Conservation (phyloP, 2,888 invertebrate species). For the Lycocerus yunnanus region DNA sequence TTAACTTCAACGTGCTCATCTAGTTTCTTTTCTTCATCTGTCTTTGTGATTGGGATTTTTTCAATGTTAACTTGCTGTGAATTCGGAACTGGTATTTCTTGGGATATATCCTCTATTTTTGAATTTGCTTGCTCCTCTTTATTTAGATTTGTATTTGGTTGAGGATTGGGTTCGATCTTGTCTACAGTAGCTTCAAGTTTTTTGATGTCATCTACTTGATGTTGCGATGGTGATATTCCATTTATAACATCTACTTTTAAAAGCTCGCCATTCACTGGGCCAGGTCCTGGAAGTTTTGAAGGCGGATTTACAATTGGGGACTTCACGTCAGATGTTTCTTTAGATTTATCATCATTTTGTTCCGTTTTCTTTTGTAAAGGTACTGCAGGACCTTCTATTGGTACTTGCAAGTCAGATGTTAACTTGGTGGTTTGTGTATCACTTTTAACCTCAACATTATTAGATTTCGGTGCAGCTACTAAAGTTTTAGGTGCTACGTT, state of each 20-base stretch:
- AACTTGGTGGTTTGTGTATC: background rate
- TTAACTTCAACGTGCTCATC: background rate
- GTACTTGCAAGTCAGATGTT: background rate
- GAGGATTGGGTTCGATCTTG: background rate
- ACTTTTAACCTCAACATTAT: background rate
- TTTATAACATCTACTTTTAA: background rate
- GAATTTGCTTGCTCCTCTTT: background rate
- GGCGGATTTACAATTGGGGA: background rate
- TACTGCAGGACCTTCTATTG: accelerated
- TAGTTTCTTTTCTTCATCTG: background rate
- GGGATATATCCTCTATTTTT: background rate
- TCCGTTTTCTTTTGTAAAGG: background rate
- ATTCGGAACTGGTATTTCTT: background rate
- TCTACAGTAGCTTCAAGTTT: background rate
- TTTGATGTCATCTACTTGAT: background rate
- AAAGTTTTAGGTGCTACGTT: background rate
- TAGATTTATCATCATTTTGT: background rate
- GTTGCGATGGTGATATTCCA: background rate
- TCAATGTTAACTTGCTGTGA: background rate
- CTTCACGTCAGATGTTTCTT: background rate
- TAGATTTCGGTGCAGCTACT: background rate
- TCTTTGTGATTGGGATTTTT: background rate
- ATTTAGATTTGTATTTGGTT: background rate
- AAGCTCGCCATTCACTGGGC: background rate
- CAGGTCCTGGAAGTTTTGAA: background rate